Percentiles rank a stretch among this genome's conserved stretches.
Conservation (phyloP, 2,888 invertebrate species). For the Calameuta filiformis region DNA sequence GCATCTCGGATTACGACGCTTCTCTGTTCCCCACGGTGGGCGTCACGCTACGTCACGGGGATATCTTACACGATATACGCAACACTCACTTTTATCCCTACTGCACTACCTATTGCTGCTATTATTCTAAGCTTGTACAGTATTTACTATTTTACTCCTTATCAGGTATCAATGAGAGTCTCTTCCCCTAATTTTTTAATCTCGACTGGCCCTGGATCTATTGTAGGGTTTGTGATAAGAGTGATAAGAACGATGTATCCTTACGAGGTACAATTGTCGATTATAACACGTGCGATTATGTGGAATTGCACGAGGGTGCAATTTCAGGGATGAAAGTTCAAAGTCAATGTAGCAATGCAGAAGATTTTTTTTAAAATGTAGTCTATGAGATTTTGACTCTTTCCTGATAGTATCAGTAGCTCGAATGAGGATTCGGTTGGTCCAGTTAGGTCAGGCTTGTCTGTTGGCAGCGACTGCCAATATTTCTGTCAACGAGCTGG, state of each 20-base stretch:
- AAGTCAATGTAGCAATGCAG: not conserved
- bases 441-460: not conserved
- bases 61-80: constrained; percentile 46
- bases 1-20: constrained; percentile 26
- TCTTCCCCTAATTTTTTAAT: no score
- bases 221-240: not conserved
- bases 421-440: not conserved
- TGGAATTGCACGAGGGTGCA: not conserved
- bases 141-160: not conserved
- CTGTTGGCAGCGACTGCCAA: not conserved
- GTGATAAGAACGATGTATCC: not conserved
- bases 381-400: not conserved
- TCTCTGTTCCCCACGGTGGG: constrained; percentile 39
- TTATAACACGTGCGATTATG: not conserved
- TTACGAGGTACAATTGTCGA: not conserved
- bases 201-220: not conserved
- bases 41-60: constrained; percentile 44
- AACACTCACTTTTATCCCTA: constrained; percentile 19
- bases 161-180: no score
- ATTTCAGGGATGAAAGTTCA: not conserved
- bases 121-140: not conserved
- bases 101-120: not conserved
- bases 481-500: not conserved
- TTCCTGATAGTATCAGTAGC: not conserved
- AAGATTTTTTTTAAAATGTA: not conserved